Conservation (phyloP, 2,113 vertebrate species). For the Ptyas mucosa region DNA sequence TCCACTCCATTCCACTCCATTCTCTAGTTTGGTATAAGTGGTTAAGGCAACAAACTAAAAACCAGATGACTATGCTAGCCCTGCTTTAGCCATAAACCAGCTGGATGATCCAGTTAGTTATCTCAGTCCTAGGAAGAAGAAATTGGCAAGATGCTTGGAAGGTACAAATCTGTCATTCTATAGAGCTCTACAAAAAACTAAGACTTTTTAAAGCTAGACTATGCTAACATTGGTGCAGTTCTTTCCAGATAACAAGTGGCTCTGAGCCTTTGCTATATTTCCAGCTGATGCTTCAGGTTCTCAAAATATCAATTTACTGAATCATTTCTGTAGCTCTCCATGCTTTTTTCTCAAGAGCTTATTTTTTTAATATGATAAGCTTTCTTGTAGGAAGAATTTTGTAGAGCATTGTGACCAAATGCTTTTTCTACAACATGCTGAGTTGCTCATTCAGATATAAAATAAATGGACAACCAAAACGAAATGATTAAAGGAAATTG, state of each 20-base stretch:
- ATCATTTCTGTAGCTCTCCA: background rate
- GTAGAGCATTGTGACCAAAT: background rate
- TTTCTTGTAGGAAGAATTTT: background rate
- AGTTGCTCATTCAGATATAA: constrained; percentile 21
- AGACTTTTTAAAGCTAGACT: background rate
- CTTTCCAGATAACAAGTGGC: background rate
- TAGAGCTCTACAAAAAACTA: background rate
- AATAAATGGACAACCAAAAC: background rate
- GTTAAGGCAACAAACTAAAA: background rate
- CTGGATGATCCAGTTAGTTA: background rate
- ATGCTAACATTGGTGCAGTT: background rate
- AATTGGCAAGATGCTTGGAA: background rate
- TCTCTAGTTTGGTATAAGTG: background rate
- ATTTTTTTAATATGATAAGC: background rate
- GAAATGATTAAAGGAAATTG: background rate
- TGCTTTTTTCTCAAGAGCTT: background rate
- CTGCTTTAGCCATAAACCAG: background rate
- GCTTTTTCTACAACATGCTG: constrained; percentile 12
- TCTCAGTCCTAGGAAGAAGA: background rate
- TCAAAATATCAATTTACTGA: background rate
- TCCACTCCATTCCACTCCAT: background rate
- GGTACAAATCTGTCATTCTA: background rate
- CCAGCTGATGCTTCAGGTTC: background rate
- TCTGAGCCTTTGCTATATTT: background rate
- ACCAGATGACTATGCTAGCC: background rate